phyloP scores from a whole-genome alignment of 2,797 vertebrate genomes.

The Acrossocheilus wenchowensis region DNA sequence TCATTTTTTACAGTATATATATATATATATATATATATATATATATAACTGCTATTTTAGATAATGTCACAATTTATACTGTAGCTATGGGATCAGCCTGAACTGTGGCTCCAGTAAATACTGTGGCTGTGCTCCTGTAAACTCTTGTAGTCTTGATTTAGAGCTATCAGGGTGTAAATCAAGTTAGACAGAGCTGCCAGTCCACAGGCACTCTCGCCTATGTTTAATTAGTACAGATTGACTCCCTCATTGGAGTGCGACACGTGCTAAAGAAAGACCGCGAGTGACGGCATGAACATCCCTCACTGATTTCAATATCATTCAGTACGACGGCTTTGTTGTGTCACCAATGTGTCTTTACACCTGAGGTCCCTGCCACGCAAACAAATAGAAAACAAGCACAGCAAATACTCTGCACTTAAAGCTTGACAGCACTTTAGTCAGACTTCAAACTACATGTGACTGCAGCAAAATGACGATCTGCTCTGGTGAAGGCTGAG shows the following conservation, averaged over 20 bases:
- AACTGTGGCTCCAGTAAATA: conserved; percentile 45
- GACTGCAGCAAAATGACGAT: conserved; percentile 50
- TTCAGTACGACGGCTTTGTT: conserved; percentile 26
- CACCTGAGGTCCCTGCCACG: conserved; percentile 24
- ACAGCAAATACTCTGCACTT: conserved; percentile 25
- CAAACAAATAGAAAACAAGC: conserved; percentile 38
- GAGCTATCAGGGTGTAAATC: conserved; percentile 54
- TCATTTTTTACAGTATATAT: no score
- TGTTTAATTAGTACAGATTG: conserved; percentile 64
- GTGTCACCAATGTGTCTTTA: not conserved
- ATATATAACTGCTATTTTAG: no score
- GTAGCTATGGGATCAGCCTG: not conserved
- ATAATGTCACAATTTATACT: not conserved
- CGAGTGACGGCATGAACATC: conserved; percentile 30
- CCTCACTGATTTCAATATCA: conserved; percentile 24
- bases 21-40: no score
- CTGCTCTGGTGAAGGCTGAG: conserved; percentile 59
- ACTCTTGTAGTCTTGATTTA: conserved; percentile 57
- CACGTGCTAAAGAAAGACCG: conserved; percentile 50
- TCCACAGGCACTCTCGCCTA: conserved; percentile 59
- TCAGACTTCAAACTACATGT: conserved; percentile 45
- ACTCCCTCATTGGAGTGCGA: conserved; percentile 55
- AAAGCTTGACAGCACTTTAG: conserved; percentile 49
- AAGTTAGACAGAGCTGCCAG: conserved; percentile 60
- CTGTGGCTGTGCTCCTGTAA: conserved; percentile 57